A percentile compares a stretch with the other conserved stretches of the same genome.
Conservation (phyloP, 2,888 invertebrate species). For the Blomia tropicalis region DNA sequence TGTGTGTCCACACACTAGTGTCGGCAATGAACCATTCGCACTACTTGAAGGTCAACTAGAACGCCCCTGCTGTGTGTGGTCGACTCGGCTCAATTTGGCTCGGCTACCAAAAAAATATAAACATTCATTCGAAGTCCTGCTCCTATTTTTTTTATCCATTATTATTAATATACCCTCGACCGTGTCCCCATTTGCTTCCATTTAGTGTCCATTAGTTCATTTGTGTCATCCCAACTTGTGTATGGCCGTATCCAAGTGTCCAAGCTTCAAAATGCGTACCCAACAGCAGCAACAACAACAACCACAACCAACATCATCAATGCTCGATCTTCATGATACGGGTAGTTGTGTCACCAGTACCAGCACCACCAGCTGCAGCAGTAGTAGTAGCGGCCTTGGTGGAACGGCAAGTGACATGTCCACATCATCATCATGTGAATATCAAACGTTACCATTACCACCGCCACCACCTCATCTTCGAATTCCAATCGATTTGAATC, state of each 20-base stretch:
- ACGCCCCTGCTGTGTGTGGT: conserved; percentile 16
- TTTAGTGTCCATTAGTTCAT: no score
- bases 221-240: no score
- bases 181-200: no score
- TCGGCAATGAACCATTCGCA: no score
- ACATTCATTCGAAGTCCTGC: no score
- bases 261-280: conserved; percentile 3
- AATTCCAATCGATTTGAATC: background rate
- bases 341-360: conserved; percentile 14
- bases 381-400: conserved; percentile 6
- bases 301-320: conserved; percentile 5
- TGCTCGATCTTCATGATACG: conserved; percentile 1
- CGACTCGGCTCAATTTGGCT: background rate
- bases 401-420: conserved; percentile 1
- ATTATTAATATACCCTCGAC: no score
- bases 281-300: no score
- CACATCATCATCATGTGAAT: conserved; percentile 2
- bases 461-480: conserved; percentile 14
- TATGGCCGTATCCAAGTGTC: no score
- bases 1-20: no score
- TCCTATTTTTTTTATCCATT: no score
- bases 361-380: conserved; percentile 7
- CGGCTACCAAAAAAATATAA: no score
- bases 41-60: conserved; percentile 12
- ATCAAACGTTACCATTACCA: conserved; percentile 1